A percentile compares a stretch with the other conserved stretches of the same genome.
Conservation (phyloP, 2,113 vertebrate genomes). For the Odobenus rosmarus region DNA sequence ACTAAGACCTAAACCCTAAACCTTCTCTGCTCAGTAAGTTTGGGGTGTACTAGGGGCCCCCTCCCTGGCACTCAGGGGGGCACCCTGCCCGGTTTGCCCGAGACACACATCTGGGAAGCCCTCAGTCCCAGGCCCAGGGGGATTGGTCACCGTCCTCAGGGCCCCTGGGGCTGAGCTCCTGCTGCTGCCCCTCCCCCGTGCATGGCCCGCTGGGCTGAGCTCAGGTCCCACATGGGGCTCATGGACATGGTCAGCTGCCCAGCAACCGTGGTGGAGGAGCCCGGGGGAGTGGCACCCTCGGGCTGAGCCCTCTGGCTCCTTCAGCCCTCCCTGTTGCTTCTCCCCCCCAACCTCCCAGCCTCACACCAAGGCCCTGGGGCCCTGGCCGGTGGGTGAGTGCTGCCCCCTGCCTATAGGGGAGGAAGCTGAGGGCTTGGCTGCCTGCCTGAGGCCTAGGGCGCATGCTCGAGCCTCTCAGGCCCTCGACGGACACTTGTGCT, state of each 20-base stretch:
- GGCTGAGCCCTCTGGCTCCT: not conserved
- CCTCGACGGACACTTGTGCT: not conserved
- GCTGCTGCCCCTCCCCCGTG: not conserved
- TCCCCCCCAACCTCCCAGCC: not conserved
- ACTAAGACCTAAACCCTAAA: not conserved
- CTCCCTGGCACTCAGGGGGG: not conserved
- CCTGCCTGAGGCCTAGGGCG: not conserved
- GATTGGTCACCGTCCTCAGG: not conserved
- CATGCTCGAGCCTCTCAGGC: not conserved
- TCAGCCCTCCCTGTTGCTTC: not conserved
- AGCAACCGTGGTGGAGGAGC: not conserved
- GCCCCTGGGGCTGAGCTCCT: not conserved
- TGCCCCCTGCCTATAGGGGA: not conserved
- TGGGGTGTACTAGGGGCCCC: not conserved
- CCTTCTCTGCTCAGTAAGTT: not conserved
- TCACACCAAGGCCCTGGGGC: not conserved
- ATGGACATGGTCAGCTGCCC: not conserved
- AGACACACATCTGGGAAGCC: not conserved
- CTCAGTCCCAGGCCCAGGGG: not conserved
- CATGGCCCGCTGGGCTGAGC: not conserved
- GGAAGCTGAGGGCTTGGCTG: not conserved
- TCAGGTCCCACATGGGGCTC: not conserved
- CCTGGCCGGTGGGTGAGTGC: rapidly evolving
- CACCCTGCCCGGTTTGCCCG: not conserved
- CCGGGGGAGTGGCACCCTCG: not conserved